phyloP scores from a whole-genome alignment of 2,113 vertebrate species.

The Nycticryphes semicollaris region DNA sequence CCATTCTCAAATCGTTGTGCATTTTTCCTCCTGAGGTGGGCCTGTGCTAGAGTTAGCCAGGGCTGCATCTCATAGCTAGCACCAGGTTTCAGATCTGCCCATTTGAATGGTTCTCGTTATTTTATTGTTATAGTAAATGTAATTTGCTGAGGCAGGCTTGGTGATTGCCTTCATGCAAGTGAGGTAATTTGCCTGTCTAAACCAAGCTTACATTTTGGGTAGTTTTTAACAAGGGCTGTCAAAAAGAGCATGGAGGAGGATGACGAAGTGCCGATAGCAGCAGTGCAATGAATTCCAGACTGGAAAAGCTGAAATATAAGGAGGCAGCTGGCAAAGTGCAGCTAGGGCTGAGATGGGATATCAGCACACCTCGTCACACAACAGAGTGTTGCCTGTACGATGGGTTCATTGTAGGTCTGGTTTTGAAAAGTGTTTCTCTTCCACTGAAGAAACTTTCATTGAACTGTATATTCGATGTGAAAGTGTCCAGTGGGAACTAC shows the following conservation, averaged over 20 bases:
- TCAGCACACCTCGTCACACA: background rate
- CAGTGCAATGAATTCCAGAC: background rate
- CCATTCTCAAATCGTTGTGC: background rate
- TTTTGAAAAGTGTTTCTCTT: background rate
- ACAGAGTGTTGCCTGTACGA: background rate
- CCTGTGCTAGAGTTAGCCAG: background rate
- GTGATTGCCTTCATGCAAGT: background rate
- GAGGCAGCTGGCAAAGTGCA: background rate
- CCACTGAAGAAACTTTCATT: background rate
- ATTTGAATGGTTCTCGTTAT: background rate
- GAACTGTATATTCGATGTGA: too few relatives aligned
- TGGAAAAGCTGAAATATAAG: background rate
- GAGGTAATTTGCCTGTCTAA: background rate
- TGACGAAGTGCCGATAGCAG: background rate
- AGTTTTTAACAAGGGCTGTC: background rate
- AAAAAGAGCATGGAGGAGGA: background rate
- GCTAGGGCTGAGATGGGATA: background rate
- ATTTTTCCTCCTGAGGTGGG: background rate
- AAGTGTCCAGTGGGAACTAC: background rate
- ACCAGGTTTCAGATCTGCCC: background rate
- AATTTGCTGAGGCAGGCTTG: background rate
- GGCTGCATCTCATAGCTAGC: background rate
- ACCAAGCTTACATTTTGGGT: background rate
- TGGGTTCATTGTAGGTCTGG: background rate
- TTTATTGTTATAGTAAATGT: background rate